A percentile compares a stretch with the other conserved stretches of the same genome.
phyloP scores from a whole-genome alignment of 2,113 vertebrate species.

The Camarhynchus parvulus region DNA sequence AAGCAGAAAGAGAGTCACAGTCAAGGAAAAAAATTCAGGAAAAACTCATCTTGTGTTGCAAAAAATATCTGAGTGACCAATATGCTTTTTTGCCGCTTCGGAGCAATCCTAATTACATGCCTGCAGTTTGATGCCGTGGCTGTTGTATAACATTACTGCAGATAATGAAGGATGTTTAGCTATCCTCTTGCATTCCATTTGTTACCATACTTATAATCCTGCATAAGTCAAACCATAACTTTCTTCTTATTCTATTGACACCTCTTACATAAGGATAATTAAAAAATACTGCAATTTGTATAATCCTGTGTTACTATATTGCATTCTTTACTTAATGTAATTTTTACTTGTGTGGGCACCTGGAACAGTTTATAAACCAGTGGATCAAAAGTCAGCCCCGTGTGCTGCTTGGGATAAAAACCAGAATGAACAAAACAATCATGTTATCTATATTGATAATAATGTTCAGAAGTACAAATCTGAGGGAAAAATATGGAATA shows the following conservation, averaged over 20 bases:
- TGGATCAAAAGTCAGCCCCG: neutral
- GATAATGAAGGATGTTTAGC: neutral
- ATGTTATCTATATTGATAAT: neutral
- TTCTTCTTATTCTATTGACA: neutral
- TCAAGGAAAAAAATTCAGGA: neutral
- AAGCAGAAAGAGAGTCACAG: neutral
- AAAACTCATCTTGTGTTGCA: neutral
- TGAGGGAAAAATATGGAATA: neutral
- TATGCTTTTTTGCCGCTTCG: neutral
- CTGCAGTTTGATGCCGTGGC: neutral
- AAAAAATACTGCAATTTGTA: fast-evolving
- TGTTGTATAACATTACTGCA: neutral
- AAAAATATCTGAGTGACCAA: neutral
- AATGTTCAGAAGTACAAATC: neutral
- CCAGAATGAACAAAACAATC: neutral
- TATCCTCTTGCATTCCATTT: neutral
- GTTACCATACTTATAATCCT: neutral
- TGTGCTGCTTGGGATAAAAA: neutral
- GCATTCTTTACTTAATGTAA: neutral
- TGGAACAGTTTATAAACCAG: neutral
- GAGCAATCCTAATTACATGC: neutral
- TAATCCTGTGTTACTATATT: neutral
- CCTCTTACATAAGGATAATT: neutral
- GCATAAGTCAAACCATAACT: neutral
- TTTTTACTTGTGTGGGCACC: neutral